These are phyloP conservation scores for Helicoverpa armigera DNA, from an alignment of 1,140 invertebrate genomes.

Conservation along the genomic window DNA sequence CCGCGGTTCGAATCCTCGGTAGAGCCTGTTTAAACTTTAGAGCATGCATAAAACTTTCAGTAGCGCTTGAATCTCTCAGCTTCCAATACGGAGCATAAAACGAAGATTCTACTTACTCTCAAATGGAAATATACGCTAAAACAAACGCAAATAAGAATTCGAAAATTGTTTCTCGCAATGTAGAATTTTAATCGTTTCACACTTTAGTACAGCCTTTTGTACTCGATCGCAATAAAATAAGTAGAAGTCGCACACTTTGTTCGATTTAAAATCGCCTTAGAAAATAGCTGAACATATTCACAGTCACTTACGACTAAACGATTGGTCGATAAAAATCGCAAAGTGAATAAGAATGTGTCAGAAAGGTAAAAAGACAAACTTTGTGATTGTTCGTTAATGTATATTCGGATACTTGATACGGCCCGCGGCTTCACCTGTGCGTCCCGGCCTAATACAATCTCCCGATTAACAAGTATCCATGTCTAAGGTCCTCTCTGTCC, in stretches of 20 bases:
- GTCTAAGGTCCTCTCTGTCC: too few species aligned
- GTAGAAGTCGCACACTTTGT: not conserved
- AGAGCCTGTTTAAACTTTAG: too few species aligned
- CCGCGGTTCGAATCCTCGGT: too few species aligned
- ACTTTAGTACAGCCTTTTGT: not conserved
- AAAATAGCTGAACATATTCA: conserved; percentile 11
- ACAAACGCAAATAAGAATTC: too few species aligned
- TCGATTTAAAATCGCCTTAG: conserved; percentile 20
- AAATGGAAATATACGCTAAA: too few species aligned
- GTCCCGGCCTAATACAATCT: too few species aligned
- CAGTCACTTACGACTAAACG: not conserved
- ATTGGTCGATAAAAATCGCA: conserved; percentile 21
- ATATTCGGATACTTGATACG: too few species aligned
- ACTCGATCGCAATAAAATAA: not conserved
- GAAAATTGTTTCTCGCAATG: not conserved
- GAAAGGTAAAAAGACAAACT: conserved; percentile 7
- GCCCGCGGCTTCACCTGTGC: too few species aligned
- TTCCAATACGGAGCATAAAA: too few species aligned
- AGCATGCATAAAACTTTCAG: too few species aligned
- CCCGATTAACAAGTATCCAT: too few species aligned
- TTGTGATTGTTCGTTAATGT: not conserved
- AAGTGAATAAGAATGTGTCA: conserved; percentile 1
- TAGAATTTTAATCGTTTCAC: not conserved
- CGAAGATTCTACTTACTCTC: too few species aligned
- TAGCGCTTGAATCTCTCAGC: not conserved